Evolutionary conservation across 2,113 vertebrate species (phyloP).

Genomic region (Pristiophorus japonicus): DNA sequence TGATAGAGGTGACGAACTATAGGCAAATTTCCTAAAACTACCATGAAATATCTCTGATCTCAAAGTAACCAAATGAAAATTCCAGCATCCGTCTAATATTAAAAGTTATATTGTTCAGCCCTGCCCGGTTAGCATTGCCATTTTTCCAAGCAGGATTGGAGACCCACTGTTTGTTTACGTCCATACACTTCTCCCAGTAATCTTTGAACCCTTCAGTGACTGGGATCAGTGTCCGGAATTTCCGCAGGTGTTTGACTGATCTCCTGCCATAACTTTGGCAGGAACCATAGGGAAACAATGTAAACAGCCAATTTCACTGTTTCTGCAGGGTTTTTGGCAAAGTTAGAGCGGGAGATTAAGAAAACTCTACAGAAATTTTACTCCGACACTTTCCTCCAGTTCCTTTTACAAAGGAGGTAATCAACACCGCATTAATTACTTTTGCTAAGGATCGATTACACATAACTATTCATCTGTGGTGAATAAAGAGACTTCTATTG

Average conservation of each 20-base stretch:
- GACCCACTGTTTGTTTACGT: neutral
- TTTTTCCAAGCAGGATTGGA: neutral
- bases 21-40: neutral
- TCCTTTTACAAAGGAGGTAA: neutral
- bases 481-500: neutral
- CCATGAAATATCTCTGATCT: neutral
- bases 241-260: neutral
- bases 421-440: neutral
- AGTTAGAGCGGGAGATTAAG: neutral
- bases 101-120: neutral
- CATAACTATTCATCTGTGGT: neutral
- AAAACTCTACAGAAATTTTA: neutral
- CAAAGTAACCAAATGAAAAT: neutral
- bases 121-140: neutral
- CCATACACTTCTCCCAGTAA: neutral
- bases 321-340: neutral
- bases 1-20: neutral
- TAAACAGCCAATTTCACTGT: neutral
- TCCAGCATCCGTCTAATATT: neutral
- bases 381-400: neutral
- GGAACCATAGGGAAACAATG: neutral
- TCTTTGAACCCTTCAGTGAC: neutral
- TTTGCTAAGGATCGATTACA: neutral
- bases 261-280: too few species aligned
- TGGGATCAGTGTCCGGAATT: too few species aligned